phyloP scores from a whole-genome alignment of 2,888 invertebrate genomes.

The Chloroclysta siterata region DNA sequence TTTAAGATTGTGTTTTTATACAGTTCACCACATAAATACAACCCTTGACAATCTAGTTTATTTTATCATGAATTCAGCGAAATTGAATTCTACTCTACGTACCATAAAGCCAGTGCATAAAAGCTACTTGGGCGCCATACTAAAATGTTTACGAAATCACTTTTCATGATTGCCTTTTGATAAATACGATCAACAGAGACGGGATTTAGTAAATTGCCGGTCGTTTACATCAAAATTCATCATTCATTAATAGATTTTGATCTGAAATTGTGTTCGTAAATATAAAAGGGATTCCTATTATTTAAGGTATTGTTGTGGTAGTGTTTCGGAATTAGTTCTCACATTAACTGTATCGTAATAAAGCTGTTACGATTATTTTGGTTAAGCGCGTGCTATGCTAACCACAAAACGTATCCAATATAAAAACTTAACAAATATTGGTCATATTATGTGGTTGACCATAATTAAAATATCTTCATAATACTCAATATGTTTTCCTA shows the following conservation, averaged over 20 bases:
- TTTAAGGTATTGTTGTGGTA: neutral
- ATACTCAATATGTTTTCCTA: constrained; percentile 5
- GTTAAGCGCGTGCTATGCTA: too few relatives aligned
- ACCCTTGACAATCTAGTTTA: constrained; percentile 62
- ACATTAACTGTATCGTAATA: too few relatives aligned
- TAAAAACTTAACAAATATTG: too few relatives aligned
- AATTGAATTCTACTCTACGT: constrained; percentile 59
- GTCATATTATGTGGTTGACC: too few relatives aligned
- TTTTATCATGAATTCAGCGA: constrained; percentile 59
- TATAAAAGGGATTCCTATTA: neutral
- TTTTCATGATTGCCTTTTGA: constrained; percentile 43
- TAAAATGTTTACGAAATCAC: constrained; percentile 59
- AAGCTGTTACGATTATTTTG: too few relatives aligned
- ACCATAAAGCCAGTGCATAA: constrained; percentile 56
- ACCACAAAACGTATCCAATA: too few relatives aligned
- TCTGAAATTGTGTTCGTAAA: constrained; percentile 4
- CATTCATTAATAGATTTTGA: constrained; percentile 11
- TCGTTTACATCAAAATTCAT: constrained; percentile 16
- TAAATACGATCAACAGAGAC: constrained; percentile 30
- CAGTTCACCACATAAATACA: constrained; percentile 58
- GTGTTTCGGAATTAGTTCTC: neutral
- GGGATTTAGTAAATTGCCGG: constrained; percentile 20
- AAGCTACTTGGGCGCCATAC: constrained; percentile 51
- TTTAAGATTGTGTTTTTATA: constrained; percentile 61
- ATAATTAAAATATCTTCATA: too few relatives aligned